Base-by-base conservation (phyloP, 2,797 vertebrate species). In the Labroides dimidiatus region DNA sequence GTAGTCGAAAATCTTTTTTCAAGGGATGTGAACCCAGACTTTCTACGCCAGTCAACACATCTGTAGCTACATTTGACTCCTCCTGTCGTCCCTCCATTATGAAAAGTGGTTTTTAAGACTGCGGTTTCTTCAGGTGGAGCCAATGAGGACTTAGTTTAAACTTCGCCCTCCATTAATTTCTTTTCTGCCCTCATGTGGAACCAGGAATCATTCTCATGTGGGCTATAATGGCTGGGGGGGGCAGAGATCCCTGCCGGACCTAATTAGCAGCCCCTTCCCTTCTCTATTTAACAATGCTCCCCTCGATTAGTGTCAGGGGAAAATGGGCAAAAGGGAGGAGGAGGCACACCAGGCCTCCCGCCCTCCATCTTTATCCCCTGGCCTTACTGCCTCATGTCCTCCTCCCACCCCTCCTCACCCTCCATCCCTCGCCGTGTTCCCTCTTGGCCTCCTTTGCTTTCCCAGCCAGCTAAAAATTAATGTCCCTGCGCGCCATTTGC, bases 391-490 rank as follows among this genome's bases (percentile, higher is more conserved):
- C 55, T 60, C 50, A 10, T 21, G 67, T 76, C 50, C 68, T 75
- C 62, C 68, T 62, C 62, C 30, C 8, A 1, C 30, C 8, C 30
- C 48, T 49, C 21, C 6, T 61, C 13, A 39, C 51, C 66, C 52
- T 27, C 74, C 49, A 24, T 60, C 63, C 61, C 52, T 77, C 2
- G 3, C 57, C 68, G 20, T 64, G 13, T 77, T 89, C 80, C 84
- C 85, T 80, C 78, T 68, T 72, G 81, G 84, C 88, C 83, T 75
- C 78, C 62, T 69, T 65, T 84, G 85, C 87, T 93, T 92, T 91
- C 83, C 78, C 87, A 80, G 90, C 85, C 89, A 81, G 85, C 92
- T 94, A 91, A 94, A 94, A 94, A 91, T 94, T 92, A 93, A 95
- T 92, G 92, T 93, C 90, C 93, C 93, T 4, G 12, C 10, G 84